These are phyloP conservation scores for Indicator maculatus DNA, from an alignment of 2,113 vertebrate genomes.

Conservation along the genomic window DNA sequence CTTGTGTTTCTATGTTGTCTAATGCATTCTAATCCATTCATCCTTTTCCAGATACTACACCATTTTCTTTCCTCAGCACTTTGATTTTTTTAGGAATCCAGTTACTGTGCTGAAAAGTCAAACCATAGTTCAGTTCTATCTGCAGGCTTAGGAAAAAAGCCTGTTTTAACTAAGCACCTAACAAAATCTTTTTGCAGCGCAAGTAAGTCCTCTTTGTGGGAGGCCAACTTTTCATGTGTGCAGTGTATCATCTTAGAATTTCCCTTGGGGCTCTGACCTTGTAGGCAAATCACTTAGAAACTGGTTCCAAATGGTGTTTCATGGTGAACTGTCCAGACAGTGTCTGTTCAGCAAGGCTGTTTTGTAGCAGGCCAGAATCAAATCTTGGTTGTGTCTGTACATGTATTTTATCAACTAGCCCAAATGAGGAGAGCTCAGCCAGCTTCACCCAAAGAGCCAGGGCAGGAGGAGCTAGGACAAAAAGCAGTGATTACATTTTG, in stretches of 20 bases:
- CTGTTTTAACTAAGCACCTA: background rate
- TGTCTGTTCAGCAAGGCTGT: background rate
- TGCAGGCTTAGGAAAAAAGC: background rate
- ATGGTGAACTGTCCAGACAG: background rate
- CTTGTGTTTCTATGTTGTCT: background rate
- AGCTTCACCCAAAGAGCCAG: background rate
- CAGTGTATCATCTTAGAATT: background rate
- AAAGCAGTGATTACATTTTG: slow-evolving; percentile 55
- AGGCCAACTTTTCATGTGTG: background rate
- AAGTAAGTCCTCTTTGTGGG: background rate
- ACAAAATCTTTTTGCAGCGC: background rate
- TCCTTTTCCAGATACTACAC: background rate
- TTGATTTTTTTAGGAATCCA: background rate
- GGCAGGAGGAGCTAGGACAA: background rate
- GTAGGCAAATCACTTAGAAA: background rate
- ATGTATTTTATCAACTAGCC: background rate
- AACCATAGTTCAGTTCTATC: background rate
- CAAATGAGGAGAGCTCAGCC: background rate
- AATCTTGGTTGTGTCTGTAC: background rate
- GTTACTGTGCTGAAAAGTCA: background rate
- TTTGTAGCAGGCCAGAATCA: background rate
- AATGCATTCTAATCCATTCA: background rate
- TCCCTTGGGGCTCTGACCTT: background rate
- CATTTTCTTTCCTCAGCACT: background rate
- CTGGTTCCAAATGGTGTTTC: background rate